Conservation (phyloP, 2,113 vertebrate genomes). For the Diglossa brunneiventris region DNA sequence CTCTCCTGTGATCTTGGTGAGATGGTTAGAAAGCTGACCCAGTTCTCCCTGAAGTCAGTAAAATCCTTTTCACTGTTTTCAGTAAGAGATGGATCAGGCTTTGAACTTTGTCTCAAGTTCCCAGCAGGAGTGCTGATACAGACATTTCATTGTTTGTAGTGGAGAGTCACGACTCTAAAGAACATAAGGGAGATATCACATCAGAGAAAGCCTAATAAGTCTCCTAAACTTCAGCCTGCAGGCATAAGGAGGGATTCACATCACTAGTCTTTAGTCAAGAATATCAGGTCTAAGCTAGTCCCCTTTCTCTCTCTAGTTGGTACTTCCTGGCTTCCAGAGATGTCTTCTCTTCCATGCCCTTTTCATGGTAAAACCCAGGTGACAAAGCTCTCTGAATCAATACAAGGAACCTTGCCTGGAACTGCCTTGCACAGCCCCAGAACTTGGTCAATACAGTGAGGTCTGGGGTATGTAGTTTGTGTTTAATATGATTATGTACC, state of each 20-base stretch:
- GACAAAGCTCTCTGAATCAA: neutral
- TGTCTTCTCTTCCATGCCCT: neutral
- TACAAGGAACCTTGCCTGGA: neutral
- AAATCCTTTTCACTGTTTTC: neutral
- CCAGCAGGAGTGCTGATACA: neutral
- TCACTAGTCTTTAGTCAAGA: neutral
- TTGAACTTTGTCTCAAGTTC: neutral
- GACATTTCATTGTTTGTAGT: neutral
- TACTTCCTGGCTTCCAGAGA: neutral
- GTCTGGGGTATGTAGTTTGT: neutral
- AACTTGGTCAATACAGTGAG: neutral
- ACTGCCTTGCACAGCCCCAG: neutral
- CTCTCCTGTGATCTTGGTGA: neutral
- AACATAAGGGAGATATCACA: neutral
- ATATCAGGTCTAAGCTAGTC: neutral
- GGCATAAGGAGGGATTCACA: neutral
- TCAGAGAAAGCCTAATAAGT: constrained; percentile 24
- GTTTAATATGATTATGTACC: neutral
- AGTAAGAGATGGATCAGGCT: neutral
- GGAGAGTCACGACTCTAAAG: neutral
- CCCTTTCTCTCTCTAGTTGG: neutral
- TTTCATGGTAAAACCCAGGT: neutral
- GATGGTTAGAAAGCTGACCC: neutral
- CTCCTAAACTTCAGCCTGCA: neutral
- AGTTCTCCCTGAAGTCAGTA: neutral